Base-by-base conservation (phyloP, 2,113 vertebrate genomes). In the Pelusios castaneus region DNA sequence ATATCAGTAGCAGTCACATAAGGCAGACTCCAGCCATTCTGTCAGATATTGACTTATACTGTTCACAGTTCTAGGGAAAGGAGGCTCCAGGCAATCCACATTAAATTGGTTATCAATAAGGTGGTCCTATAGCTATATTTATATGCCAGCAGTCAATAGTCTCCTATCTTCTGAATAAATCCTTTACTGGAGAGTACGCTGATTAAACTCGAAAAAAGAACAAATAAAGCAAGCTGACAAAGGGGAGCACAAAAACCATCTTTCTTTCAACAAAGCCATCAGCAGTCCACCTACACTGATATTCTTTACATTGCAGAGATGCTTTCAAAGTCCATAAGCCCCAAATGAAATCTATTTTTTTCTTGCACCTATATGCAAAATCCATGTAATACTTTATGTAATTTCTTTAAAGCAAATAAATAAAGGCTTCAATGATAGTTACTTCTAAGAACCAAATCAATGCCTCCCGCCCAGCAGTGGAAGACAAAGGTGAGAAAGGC, bases 331-430 rank as follows among this genome's bases (percentile, higher is more conserved):
- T 83, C 80, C 83, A 56, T 82, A 77, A 87, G 63, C 55, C 80
- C 45, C 52, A 63, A 78, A 67, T 60, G 54, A 56, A 85, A 47
- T 19, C 51, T 60, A 43, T 25, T 80, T 80, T 84, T 63, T 54
- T 67, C 45, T 82, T 31, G 56, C 25, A 51, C 54, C 85, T 84
- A 38, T 70, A 6, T 84, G 58, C 34, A 84, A 82, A 73, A 41
- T 47, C 75, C n/a, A 21, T 41, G 51, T 75, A 79, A 92, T 88
- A 84, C 88, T 92, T 82, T 84, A 55, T 29, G 43, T 41, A 22
- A n/a, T n/a, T n/a, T n/a, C n/a, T n/a, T n/a, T n/a, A 88, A 88
- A 84, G 84, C 38, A 82, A 87, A 91, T 87, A 82, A 87, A 78
- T 80, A 80, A 80, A 45, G 43, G 27, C 86, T 58, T 79, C n/a